phyloP scores from a whole-genome alignment of 2,888 invertebrate species.

The Drosophila kokeensis region DNA sequence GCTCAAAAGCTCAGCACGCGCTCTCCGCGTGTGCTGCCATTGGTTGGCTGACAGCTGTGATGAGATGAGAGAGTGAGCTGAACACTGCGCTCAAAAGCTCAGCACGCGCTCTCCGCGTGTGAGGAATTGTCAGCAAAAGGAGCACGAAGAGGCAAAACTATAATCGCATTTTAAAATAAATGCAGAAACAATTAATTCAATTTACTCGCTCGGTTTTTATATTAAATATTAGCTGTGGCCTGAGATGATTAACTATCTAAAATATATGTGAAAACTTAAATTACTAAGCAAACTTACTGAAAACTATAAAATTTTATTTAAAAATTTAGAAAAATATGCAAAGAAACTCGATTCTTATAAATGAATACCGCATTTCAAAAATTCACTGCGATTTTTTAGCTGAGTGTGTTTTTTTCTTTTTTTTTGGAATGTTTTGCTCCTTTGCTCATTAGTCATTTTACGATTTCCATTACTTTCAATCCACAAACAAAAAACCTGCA shows the following conservation, averaged over 20 bases:
- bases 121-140: no score
- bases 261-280: neutral
- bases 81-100: no score
- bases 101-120: no score
- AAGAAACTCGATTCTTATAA: neutral
- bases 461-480: conserved; percentile 60
- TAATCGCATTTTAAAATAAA: no score
- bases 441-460: conserved; percentile 64
- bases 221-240: neutral
- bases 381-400: neutral
- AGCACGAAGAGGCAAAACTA: no score
- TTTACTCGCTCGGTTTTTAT: neutral
- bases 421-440: conserved; percentile 14
- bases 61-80: no score
- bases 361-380: neutral
- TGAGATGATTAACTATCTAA: neutral
- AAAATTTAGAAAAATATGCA: neutral
- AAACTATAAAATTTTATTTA: no score
- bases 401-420: neutral
- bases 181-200: neutral
- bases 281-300: no score
- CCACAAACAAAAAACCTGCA: conserved; percentile 44
- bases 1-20: no score
- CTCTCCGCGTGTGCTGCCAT: no score
- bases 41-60: no score